These are phyloP conservation scores for Eriocheir sinensis DNA, from an alignment of 1,140 invertebrate genomes.

Conservation along the genomic window DNA sequence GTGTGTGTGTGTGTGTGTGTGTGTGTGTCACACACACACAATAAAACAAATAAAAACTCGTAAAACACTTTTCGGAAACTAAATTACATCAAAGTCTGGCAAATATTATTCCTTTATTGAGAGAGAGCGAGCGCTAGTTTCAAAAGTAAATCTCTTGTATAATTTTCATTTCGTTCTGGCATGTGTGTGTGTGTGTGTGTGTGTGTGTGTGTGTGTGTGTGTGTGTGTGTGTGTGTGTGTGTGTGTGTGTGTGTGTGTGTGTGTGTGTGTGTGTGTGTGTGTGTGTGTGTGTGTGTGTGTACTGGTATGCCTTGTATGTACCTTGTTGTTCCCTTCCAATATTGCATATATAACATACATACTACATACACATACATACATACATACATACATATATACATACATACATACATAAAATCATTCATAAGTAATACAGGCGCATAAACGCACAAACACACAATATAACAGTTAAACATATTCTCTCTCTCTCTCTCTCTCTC, in stretches of 20 bases:
- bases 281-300: conserved; percentile 32
- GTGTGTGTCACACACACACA: too few relatives aligned
- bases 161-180: background rate
- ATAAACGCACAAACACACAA: too few relatives aligned
- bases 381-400: conserved; percentile 33
- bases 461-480: too few relatives aligned
- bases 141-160: too few relatives aligned
- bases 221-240: conserved; percentile 44
- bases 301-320: background rate
- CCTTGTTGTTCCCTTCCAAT: background rate
- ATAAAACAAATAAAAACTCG: background rate
- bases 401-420: conserved; percentile 34
- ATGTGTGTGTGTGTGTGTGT: conserved; percentile 42
- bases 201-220: conserved; percentile 57
- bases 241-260: conserved; percentile 45
- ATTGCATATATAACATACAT: too few relatives aligned
- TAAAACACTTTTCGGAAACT: background rate
- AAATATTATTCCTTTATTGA: too few relatives aligned
- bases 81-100: background rate
- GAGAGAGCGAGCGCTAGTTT: too few relatives aligned
- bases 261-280: conserved; percentile 30
- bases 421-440: too few relatives aligned
- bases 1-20: too few relatives aligned
- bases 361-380: conserved; percentile 1
- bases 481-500: too few relatives aligned